A percentile compares a stretch with the other conserved stretches of the same genome.
phyloP scores from a whole-genome alignment of 2,113 vertebrate species.

The Pangasianodon gigas region DNA sequence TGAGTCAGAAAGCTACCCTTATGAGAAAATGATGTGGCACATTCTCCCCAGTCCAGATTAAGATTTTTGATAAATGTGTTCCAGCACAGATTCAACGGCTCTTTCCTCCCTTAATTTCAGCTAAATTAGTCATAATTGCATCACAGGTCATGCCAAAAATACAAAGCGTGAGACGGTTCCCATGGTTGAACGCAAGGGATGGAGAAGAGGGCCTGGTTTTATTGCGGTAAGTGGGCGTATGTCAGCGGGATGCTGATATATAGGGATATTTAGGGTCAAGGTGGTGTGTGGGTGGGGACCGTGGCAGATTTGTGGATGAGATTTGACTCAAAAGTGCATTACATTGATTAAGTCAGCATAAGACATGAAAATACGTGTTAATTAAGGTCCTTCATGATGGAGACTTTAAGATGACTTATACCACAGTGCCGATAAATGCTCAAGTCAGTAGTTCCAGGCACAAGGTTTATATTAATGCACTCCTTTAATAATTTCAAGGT shows the following conservation, averaged over 20 bases:
- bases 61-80: constrained; percentile 44
- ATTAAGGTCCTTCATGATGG: not conserved
- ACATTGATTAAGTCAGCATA: not conserved
- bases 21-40: constrained; percentile 29
- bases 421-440: not conserved
- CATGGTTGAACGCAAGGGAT: constrained; percentile 11
- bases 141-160: constrained; percentile 38
- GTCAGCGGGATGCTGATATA: not conserved
- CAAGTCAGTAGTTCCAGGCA: not conserved
- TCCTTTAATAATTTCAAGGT: not conserved
- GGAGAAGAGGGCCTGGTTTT: not conserved
- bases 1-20: constrained; percentile 4
- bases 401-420: not conserved
- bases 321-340: not conserved
- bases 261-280: constrained; percentile 3
- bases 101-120: constrained; percentile 50
- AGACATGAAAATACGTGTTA: not conserved
- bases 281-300: not conserved
- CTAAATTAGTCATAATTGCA: constrained; percentile 50
- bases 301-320: not conserved
- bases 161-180: constrained; percentile 36
- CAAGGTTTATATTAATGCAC: not conserved
- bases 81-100: constrained; percentile 29
- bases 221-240: not conserved
- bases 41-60: constrained; percentile 22